Evolutionary conservation across 2,888 invertebrate species (phyloP).

Genomic region (Temnothorax unifasciatus): DNA sequence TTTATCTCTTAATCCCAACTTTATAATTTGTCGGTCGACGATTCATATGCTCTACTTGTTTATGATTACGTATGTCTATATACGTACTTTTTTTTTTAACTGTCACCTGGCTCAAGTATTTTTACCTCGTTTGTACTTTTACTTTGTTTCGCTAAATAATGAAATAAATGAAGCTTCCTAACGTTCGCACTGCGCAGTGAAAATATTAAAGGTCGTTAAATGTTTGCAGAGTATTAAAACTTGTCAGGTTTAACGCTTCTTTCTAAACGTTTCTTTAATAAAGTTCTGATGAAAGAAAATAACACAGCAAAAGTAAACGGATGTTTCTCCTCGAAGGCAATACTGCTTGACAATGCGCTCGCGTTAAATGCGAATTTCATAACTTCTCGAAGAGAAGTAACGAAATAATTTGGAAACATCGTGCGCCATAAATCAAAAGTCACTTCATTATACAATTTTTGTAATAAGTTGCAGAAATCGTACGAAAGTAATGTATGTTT

Average conservation of each 20-base stretch:
- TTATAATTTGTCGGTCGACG: slow-evolving; percentile 1
- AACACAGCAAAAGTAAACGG: neutral
- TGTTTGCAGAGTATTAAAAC: slow-evolving; percentile 29
- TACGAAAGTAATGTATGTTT: slow-evolving; percentile 9
- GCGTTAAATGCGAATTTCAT: slow-evolving; percentile 13
- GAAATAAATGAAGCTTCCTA: neutral
- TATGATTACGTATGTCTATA: too few relatives aligned
- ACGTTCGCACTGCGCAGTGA: neutral
- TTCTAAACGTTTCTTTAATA: neutral
- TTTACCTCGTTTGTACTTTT: neutral
- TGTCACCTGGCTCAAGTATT: slow-evolving; percentile 16
- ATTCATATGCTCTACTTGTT: neutral
- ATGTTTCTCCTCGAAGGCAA: neutral
- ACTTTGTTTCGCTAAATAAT: slow-evolving; percentile 20
- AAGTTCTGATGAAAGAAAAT: neutral
- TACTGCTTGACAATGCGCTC: slow-evolving; percentile 2
- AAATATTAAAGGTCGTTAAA: slow-evolving; percentile 28
- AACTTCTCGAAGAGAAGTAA: neutral
- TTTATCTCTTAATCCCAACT: neutral
- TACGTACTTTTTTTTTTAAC: neutral
- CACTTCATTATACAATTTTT: slow-evolving; percentile 31
- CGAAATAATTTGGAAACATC: neutral
- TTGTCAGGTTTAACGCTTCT: neutral
- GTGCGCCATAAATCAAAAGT: neutral
- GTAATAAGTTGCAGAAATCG: slow-evolving; percentile 6